These are phyloP conservation scores for Agriopis aurantiaria DNA, from an alignment of 2,888 invertebrate species.

Conservation along the genomic window DNA sequence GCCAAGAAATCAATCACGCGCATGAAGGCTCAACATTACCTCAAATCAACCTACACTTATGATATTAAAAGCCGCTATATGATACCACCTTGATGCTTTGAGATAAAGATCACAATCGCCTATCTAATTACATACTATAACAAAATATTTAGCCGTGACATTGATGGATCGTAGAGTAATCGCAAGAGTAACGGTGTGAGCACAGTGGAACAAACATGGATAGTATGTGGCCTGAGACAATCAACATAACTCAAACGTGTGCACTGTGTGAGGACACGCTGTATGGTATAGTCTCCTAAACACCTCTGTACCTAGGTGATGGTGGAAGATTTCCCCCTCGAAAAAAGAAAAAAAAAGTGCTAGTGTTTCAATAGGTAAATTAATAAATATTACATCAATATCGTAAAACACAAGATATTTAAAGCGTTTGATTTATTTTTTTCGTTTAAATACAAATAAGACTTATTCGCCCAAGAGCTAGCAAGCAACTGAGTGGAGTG, in stretches of 20 bases:
- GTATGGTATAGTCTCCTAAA: too few species aligned
- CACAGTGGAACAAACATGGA: constrained; percentile 22
- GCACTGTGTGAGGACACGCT: not conserved
- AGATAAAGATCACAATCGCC: constrained; percentile 39
- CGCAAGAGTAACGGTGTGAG: constrained; percentile 55
- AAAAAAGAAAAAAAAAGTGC: too few species aligned
- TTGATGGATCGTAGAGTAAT: constrained; percentile 58
- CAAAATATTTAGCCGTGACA: constrained; percentile 61
- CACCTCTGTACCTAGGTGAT: too few species aligned
- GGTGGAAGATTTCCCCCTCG: too few species aligned
- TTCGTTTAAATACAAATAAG: too few species aligned
- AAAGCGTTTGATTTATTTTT: too few species aligned
- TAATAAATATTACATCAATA: too few species aligned
- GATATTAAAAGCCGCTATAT: constrained; percentile 19
- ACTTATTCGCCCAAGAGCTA: too few species aligned
- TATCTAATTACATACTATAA: constrained; percentile 38
- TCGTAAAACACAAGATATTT: too few species aligned
- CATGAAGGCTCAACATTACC: constrained; percentile 16
- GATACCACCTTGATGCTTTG: constrained; percentile 11
- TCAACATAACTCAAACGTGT: not conserved
- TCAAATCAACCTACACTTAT: constrained; percentile 21
- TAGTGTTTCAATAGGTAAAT: too few species aligned
- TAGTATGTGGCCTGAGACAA: not conserved
- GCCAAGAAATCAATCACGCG: constrained; percentile 27
- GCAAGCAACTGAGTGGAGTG: too few species aligned